Evolutionary conservation across 2,888 invertebrate genomes (phyloP), one percentile per base, ranked within the genome.

Genomic region (Agrilus biguttatus): DNA sequence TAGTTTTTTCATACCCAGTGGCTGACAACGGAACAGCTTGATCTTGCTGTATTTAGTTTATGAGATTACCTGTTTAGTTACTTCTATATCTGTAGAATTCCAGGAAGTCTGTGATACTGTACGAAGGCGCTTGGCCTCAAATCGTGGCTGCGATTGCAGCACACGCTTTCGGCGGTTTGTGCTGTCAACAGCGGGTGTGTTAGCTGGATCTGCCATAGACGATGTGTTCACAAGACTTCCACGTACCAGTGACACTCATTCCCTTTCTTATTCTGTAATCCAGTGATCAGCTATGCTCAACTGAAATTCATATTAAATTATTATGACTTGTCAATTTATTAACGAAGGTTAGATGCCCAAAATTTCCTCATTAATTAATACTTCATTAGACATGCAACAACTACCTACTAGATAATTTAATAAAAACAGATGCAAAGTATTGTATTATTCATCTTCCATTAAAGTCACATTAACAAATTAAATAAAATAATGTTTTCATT

Each of bases 151-250:
- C 54, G 57, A 68, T 52, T 72, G 71, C 58, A 73, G 73, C 67
- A 61, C 74, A 63, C 66, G 65, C 61, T 64, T 65, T 59, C 63
- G 64, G 62, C 62, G 63, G 68, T 65, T 67, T 64, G 67, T 69
- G 64, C 73, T 66, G 72, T 63, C 75, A 70, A 68, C 65, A 73
- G 73, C 61, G 69, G 78, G 75, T 75, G 75, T 74, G 73, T 76
- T 80, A 80, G 79, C 81, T 81, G 83, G 82, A 79, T 84, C 82
- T 82, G 84, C 85, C 85, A 85, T 85, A 86, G 84, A 83, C 84
- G 79, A 80, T 78, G 79, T 81, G 81, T 78, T 75, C 74, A 71
- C 77, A 74, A 75, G 77, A 73, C 74, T 75, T 72, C 70, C 68
- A 73, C 75, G 74, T 60, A 63, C 59, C 58, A 62, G 61, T 56